phyloP scores from a whole-genome alignment of 2,888 invertebrate species.

The Eristalinus sepulchralis region DNA sequence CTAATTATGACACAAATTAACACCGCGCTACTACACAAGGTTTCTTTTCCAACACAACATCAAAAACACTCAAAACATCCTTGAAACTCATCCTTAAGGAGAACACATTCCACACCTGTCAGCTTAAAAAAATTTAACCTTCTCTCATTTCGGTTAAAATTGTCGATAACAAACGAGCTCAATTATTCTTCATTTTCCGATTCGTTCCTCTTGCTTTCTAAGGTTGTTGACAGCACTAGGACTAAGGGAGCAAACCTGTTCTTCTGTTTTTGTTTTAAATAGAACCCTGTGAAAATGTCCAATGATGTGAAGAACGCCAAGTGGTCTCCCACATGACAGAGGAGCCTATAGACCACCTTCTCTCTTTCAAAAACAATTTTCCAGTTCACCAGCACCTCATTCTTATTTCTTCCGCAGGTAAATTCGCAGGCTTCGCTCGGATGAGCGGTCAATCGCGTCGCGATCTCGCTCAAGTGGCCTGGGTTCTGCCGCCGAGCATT shows the following conservation, averaged over 20 bases:
- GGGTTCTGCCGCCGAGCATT: conserved; percentile 96
- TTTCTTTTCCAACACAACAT: too few relatives aligned
- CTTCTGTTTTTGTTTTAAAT: neutral
- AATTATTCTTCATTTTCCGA: neutral
- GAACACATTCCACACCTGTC: too few relatives aligned
- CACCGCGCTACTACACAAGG: too few relatives aligned
- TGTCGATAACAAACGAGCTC: neutral
- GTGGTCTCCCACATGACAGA: too few relatives aligned
- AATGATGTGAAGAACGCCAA: too few relatives aligned
- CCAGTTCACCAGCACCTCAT: neutral
- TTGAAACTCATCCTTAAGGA: too few relatives aligned
- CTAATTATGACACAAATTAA: too few relatives aligned
- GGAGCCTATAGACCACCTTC: too few relatives aligned
- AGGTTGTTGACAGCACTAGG: neutral
- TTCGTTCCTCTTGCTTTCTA: neutral
- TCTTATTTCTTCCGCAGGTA: conserved; percentile 81
- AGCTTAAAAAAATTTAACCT: too few relatives aligned
- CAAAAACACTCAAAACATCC: too few relatives aligned
- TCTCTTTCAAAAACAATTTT: neutral
- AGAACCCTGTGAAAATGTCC: too few relatives aligned
- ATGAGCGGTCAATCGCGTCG: conserved; percentile 93
- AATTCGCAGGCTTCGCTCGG: conserved; percentile 96
- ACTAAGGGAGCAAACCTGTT: neutral
- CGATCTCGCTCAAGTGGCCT: conserved; percentile 93
- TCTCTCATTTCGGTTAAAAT: too few relatives aligned